phyloP scores from a whole-genome alignment of 2,888 invertebrate species.

The Yponomeuta evonymella region DNA sequence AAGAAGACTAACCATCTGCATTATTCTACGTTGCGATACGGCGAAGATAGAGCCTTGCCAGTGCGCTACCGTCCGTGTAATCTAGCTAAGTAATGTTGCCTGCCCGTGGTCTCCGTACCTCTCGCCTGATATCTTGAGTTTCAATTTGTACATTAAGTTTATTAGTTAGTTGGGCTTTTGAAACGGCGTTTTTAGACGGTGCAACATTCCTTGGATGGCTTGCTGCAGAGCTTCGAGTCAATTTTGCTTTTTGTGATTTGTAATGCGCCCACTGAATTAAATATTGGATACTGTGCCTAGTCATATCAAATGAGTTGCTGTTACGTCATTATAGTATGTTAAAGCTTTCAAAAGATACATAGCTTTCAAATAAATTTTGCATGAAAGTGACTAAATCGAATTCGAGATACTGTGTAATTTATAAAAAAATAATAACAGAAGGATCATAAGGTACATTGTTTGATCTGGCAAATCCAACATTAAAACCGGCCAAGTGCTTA shows the following conservation, averaged over 20 bases:
- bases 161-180: background rate
- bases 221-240: background rate
- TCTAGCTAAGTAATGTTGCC: conserved; percentile 44
- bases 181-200: background rate
- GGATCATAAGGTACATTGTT: too few relatives aligned
- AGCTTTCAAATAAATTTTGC: too few relatives aligned
- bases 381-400: too few relatives aligned
- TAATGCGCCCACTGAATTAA: background rate
- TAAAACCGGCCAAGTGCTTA: too few relatives aligned
- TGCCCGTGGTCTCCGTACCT: background rate
- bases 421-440: too few relatives aligned
- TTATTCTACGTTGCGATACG: conserved; percentile 22
- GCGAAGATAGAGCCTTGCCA: conserved; percentile 16
- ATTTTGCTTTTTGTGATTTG: background rate
- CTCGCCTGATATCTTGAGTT: background rate
- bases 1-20: background rate
- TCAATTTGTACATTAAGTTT: conserved; percentile 2
- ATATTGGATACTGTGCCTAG: too few relatives aligned
- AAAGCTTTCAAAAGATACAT: too few relatives aligned
- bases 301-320: too few relatives aligned
- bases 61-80: conserved; percentile 25
- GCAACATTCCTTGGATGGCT: background rate
- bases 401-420: too few relatives aligned
- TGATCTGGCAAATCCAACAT: too few relatives aligned
- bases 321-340: too few relatives aligned